A percentile compares a stretch with the other conserved stretches of the same genome.
Evolutionary conservation across 2,888 invertebrate species (phyloP).

Genomic region (Oconnorella tubifera): DNA sequence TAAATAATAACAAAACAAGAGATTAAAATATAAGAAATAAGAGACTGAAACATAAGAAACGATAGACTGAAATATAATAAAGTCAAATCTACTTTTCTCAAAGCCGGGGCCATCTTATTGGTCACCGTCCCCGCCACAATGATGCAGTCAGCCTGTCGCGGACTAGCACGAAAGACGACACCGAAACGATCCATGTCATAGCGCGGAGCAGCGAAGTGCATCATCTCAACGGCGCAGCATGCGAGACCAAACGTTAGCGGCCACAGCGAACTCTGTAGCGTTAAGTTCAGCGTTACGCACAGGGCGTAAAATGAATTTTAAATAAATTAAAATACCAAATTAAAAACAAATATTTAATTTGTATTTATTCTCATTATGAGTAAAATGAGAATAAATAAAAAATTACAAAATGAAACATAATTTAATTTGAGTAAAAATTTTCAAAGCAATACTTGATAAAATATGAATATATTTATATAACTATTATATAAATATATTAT

Average conservation of each 20-base stretch:
- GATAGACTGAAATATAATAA: no score
- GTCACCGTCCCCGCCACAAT: constrained; percentile 98
- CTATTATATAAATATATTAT: no score
- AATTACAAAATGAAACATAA: no score
- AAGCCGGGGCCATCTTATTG: constrained; percentile 99
- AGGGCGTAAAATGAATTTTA: not conserved
- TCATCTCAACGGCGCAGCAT: constrained; percentile 99
- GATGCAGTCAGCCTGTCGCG: constrained; percentile 93
- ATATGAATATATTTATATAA: no score
- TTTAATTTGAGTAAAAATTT: no score
- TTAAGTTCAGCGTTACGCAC: not conserved
- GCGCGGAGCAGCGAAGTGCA: constrained; percentile 98
- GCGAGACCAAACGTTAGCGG: constrained; percentile 97
- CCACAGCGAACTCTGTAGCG: constrained; percentile 78
- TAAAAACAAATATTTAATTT: no score
- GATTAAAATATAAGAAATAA: not conserved
- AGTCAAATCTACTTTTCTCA: constrained; percentile 70
- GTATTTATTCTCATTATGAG: no score
- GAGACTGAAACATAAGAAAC: no score
- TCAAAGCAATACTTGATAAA: no score
- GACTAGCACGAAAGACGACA: constrained; percentile 95
- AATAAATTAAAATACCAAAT: not conserved
- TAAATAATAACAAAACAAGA: not conserved
- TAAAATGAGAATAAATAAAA: no score
- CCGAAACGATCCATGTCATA: constrained; percentile 99